These are phyloP conservation scores for Etheostoma nigrum DNA, from an alignment of 2,797 vertebrate species.

Conservation along the genomic window DNA sequence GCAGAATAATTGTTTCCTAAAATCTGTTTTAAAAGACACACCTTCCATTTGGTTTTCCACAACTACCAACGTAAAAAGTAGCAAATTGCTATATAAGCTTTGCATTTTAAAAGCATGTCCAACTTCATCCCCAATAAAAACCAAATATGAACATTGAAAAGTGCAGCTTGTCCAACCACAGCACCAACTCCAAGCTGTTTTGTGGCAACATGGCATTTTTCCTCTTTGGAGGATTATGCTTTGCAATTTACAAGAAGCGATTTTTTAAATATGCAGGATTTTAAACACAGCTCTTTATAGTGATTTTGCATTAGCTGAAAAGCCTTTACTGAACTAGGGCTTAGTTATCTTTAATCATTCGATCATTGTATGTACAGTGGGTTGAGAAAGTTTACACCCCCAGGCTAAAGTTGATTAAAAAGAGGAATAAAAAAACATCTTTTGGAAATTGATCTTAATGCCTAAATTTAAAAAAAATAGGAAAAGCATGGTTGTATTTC, in stretches of 20 bases:
- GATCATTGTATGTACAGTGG: constrained; percentile 62
- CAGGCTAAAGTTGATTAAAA: too few species aligned
- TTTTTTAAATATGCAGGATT: constrained; percentile 27
- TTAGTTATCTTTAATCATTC: constrained; percentile 56
- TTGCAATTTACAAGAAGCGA: constrained; percentile 3
- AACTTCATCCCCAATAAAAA: not conserved
- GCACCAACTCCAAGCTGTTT: not conserved
- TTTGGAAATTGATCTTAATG: too few species aligned
- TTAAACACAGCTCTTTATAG: constrained; percentile 30
- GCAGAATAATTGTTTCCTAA: not conserved
- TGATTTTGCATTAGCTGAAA: constrained; percentile 60
- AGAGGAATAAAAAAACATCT: too few species aligned
- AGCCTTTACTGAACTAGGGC: constrained; percentile 23
- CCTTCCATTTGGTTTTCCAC: not conserved
- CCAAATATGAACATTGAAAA: not conserved
- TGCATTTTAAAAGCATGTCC: not conserved
- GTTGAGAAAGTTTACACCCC: too few species aligned
- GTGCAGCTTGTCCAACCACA: not conserved
- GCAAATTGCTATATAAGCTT: not conserved
- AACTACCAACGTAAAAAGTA: not conserved
- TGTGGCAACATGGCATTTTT: not conserved
- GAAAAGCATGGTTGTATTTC: too few species aligned
- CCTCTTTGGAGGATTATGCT: constrained; percentile 21
- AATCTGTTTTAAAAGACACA: too few species aligned
- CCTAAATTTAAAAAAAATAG: too few species aligned